A percentile compares a stretch with the other conserved stretches of the same genome.
These are phyloP conservation scores for Ichneumoninae sp. DNA, from an alignment of 2,888 invertebrate genomes.

Conservation along the genomic window DNA sequence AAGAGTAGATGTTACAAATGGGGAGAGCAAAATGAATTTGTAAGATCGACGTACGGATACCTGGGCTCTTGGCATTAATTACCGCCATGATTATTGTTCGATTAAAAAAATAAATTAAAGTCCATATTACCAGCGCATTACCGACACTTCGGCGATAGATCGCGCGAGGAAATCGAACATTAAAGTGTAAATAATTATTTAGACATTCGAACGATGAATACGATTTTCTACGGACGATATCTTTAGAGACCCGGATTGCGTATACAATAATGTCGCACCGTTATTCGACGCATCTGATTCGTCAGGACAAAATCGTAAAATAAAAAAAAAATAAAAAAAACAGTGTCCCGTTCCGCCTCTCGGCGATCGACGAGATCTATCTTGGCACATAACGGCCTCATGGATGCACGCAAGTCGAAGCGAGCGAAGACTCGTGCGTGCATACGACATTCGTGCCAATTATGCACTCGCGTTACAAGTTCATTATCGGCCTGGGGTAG, in stretches of 20 bases:
- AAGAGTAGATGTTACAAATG: neutral
- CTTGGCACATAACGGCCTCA: neutral
- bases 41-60: too few relatives aligned
- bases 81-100: too few relatives aligned
- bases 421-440: slow-evolving; percentile 4
- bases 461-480: neutral
- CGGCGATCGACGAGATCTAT: neutral
- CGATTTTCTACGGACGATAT: neutral
- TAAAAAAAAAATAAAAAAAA: neutral
- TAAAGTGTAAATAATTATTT: slow-evolving; percentile 31
- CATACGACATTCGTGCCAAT: slow-evolving; percentile 12
- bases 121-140: neutral
- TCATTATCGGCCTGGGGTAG: neutral
- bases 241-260: neutral
- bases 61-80: too few relatives aligned
- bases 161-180: neutral
- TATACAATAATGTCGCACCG: neutral
- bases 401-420: neutral
- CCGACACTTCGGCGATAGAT: neutral
- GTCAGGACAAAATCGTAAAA: slow-evolving; percentile 17
- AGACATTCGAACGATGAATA: slow-evolving; percentile 16
- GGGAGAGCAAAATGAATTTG: neutral
- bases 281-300: slow-evolving; percentile 13
- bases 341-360: neutral
- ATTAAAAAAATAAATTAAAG: too few relatives aligned